Base-by-base conservation (phyloP, 2,888 invertebrate genomes). In the Scaeva pyrastri region DNA sequence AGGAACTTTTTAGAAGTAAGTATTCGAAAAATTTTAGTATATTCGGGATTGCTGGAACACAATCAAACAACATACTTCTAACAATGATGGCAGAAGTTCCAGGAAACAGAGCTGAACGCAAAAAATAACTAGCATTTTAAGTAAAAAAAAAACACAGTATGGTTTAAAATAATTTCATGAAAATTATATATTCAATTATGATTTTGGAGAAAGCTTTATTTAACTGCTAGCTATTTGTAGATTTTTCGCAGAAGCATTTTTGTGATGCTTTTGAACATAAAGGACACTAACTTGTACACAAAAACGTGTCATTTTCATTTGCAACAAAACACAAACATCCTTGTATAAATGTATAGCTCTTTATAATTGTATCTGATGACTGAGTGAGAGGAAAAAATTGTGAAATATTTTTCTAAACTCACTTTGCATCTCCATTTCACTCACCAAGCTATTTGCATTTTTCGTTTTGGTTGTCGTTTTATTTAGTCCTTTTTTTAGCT, bases 371-470 rank as follows among this genome's bases (percentile, higher is more conserved):
- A 50, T 48, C 19, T 68, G 16, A 48, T 68, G 60, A 58, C 36
- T 36, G 50, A 50, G 36, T 68, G 23, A 26, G 64, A 64, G 26
- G 48, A 6, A 66, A 21, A 68, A 68, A 68, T 52, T 66, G 52
- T 68, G 52, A 68, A 68, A 52, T n/a, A 52, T 68, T 68, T 68
- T 68, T 52, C 50, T 50, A 52, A 68, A 68, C 48, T 48, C 68
- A 19, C 66, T 66, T 68, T 39, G 68, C 50, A 68, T 68, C 50
- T 68, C 50, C 52, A 52, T 39, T 52, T 68, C 11, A 2, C 52
- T 39, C 50, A 39, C n/a, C 16, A 23, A 66, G 31, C 14, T 66
- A 36, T 66, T 66, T 21, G 21, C 66, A 43, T 64, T 45, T 45
- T 16, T 55, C 14, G 41, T 55, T 55, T n/a, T 19, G 12, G 10